Evolutionary conservation across 2,888 invertebrate species (phyloP).

Genomic region (Zygaena filipendulae): DNA sequence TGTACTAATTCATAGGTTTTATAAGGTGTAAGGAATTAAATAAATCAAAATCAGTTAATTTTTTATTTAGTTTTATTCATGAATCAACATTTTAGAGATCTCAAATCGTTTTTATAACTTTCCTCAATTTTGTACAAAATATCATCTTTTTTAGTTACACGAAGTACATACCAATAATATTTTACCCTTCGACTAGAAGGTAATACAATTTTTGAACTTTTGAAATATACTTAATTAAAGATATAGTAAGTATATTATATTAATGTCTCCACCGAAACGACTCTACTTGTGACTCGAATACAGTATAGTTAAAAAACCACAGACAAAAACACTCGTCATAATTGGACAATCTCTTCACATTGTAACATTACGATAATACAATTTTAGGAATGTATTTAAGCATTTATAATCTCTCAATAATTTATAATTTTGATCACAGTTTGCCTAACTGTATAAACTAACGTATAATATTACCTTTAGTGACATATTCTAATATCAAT

Average conservation of each 20-base stretch:
- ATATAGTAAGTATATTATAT: too few relatives aligned
- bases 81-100: conserved; percentile 64
- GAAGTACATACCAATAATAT: conserved; percentile 43
- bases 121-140: conserved; percentile 66
- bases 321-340: conserved; percentile 18
- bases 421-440: conserved; percentile 70
- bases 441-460: conserved; percentile 63
- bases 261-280: too few relatives aligned
- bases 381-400: conserved; percentile 66
- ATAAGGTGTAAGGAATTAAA: too few relatives aligned
- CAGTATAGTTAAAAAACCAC: conserved; percentile 3
- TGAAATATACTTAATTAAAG: too few relatives aligned
- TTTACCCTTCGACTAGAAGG: conserved; percentile 33
- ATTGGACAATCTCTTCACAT: conserved; percentile 50
- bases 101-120: conserved; percentile 51
- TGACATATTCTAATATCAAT: conserved; percentile 48
- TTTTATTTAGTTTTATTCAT: too few relatives aligned
- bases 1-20: too few relatives aligned
- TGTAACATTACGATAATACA: conserved; percentile 58
- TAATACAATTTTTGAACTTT: conserved; percentile 40
- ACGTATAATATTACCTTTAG: conserved; percentile 64
- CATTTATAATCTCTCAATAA: conserved; percentile 67
- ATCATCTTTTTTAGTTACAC: conserved; percentile 39
- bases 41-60: too few relatives aligned
- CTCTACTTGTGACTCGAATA: conserved; percentile 10